A percentile compares a stretch with the other conserved stretches of the same genome.
These are phyloP conservation scores for Cephus pygmeus DNA, from an alignment of 2,888 invertebrate genomes.

Conservation along the genomic window DNA sequence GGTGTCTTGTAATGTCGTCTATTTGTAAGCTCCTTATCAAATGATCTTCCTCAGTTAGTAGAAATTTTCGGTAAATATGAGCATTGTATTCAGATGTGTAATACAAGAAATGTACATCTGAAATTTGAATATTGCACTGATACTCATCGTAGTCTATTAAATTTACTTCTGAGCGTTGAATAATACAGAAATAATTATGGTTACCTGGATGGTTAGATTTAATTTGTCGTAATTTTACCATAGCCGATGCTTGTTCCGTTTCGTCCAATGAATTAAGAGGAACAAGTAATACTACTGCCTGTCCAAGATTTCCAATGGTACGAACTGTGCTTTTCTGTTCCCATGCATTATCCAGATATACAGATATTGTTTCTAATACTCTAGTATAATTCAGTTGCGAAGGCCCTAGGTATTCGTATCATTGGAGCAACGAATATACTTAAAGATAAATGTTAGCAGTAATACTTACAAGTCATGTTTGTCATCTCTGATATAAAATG, in stretches of 20 bases:
- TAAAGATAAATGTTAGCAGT: background rate
- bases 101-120: conserved; percentile 50
- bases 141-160: background rate
- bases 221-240: conserved; percentile 37
- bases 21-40: conserved; percentile 41
- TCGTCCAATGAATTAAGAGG: conserved; percentile 34
- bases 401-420: conserved; percentile 41
- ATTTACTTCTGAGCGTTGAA: background rate
- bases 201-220: conserved; percentile 49
- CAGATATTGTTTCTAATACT: conserved; percentile 32
- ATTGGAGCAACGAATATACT: background rate
- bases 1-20: conserved; percentile 36
- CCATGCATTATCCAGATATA: conserved; percentile 45
- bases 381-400: conserved; percentile 36
- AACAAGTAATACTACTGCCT: conserved; percentile 46
- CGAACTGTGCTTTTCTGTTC: conserved; percentile 28
- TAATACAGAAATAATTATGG: conserved; percentile 9
- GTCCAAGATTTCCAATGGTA: conserved; percentile 47
- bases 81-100: conserved; percentile 40
- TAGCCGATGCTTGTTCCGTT: conserved; percentile 29
- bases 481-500: conserved; percentile 40
- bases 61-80: conserved; percentile 37
- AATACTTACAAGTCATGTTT: conserved; percentile 40
- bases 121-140: conserved; percentile 13
- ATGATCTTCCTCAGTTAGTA: conserved; percentile 46